Evolutionary conservation across 2,113 vertebrate genomes (phyloP).

Genomic region (Cyanoramphus novaezelandiae): DNA sequence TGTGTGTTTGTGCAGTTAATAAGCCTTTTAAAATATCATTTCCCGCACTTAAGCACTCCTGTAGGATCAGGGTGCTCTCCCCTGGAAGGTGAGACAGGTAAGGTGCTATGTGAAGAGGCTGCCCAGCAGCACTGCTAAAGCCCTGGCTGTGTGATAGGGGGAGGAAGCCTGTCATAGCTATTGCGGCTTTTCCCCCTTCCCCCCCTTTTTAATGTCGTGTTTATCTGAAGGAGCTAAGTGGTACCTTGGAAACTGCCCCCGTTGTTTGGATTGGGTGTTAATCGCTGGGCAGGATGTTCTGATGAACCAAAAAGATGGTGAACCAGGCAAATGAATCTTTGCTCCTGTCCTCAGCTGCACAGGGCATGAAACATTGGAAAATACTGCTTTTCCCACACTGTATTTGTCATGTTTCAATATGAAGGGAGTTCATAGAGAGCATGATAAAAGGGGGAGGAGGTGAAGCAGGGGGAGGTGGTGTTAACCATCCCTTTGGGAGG

Average conservation of each 20-base stretch:
- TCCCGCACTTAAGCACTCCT: neutral
- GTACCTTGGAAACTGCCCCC: constrained; percentile 36
- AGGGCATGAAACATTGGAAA: neutral
- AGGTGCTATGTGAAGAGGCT: neutral
- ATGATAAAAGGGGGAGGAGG: neutral
- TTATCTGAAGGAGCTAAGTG: neutral
- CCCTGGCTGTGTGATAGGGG: neutral
- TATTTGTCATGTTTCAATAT: neutral
- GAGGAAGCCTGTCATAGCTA: neutral
- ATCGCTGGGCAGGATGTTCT: neutral
- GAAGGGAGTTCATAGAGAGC: neutral
- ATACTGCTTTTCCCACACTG: fast-evolving
- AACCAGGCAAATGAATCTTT: neutral
- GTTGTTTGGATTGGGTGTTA: neutral
- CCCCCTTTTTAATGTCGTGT: neutral
- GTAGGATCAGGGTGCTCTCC: neutral
- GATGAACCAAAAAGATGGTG: neutral
- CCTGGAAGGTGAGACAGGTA: neutral
- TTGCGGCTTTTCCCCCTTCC: neutral
- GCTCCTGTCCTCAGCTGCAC: neutral
- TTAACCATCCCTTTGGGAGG: neutral
- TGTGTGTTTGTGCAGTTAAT: neutral
- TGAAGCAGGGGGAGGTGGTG: neutral
- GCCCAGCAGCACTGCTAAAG: neutral
- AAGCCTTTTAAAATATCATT: neutral